Percentiles rank a stretch among this genome's conserved stretches.
phyloP scores from a whole-genome alignment of 2,797 vertebrate genomes.

The Tenualosa ilisha region DNA sequence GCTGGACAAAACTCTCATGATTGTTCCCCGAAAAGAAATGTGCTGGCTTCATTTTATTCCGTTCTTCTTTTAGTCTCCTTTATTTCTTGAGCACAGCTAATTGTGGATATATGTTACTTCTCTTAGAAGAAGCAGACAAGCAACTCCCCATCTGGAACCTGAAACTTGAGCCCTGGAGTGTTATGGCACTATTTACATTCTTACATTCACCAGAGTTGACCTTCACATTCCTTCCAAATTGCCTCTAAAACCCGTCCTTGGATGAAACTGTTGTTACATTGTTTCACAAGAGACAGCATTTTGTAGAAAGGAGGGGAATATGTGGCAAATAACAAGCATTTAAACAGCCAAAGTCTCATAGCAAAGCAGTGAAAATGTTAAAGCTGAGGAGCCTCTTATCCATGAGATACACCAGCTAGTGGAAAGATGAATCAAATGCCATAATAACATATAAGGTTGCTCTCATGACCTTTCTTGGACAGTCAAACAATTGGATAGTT shows the following conservation, averaged over 20 bases:
- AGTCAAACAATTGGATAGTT: neutral
- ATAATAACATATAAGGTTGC: neutral
- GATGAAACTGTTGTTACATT: neutral
- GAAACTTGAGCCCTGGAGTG: neutral
- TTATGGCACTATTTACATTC: neutral
- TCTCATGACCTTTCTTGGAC: neutral
- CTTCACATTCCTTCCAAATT: too few relatives aligned
- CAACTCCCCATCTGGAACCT: neutral
- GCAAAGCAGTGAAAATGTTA: neutral
- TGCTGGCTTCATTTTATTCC: neutral
- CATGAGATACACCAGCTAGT: too few relatives aligned
- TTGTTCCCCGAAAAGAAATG: neutral
- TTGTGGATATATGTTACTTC: neutral
- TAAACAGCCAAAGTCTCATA: too few relatives aligned
- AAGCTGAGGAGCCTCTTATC: neutral
- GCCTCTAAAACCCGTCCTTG: neutral
- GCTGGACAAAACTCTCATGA: neutral
- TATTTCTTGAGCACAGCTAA: neutral
- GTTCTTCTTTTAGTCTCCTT: neutral
- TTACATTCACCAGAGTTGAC: neutral
- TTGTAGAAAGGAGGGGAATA: neutral
- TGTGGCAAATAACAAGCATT: neutral
- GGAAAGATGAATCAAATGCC: too few relatives aligned
- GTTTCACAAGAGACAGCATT: neutral
- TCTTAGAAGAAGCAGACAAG: neutral